Evolutionary conservation across 2,888 invertebrate species (phyloP), one percentile per base, ranked within the genome.

Genomic region (Zaprionus lineosus): DNA sequence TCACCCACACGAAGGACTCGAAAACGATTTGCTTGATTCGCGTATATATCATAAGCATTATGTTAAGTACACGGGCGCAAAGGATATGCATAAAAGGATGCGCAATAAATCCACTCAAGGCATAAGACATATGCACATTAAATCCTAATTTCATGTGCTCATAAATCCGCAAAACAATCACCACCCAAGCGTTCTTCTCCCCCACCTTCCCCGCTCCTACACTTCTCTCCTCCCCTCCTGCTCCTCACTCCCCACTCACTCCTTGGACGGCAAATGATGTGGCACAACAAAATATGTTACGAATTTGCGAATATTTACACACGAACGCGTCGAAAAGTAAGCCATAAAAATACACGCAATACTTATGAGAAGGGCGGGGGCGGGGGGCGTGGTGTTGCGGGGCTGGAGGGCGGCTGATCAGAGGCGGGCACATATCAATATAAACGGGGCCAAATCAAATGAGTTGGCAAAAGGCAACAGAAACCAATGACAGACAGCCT

Each of bases 61-160:
- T 82, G 76, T 67, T 84, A 84, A 81, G 70, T 64, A 81, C 59
- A 41, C 43, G 18, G 50, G 44, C 40, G 33, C 34, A 9, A 28
- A 39, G 53, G 62, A 56, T 44, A 21, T 48, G 53, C 52, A 50
- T 21, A 43, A 21, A 21, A 50, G 81, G 84, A 76, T 73, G 48
- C 52, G 68, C 70, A 67, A 67, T 82, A 82, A 82, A 84, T 78
- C 79, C 78, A 71, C 77, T 84, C 77, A 62, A 62, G 55, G 58
- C 77, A 61, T 51, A 74, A 74, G 72, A 67, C 83, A 84, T 84
- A 84, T 84, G 78, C 78, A 82, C 78, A 78, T 78, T 78, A 78
- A 84, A 84, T 78, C 78, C 85, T 84, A 84, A 78, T 78, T 84
- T 84, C 83, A 82, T 84, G 64, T 84, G 79, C 79, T 67, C 85